These are phyloP conservation scores for Hormiphora californensis DNA, from an alignment of 37 sponge, comb jelly and placozoan genomes.

Conservation along the genomic window DNA sequence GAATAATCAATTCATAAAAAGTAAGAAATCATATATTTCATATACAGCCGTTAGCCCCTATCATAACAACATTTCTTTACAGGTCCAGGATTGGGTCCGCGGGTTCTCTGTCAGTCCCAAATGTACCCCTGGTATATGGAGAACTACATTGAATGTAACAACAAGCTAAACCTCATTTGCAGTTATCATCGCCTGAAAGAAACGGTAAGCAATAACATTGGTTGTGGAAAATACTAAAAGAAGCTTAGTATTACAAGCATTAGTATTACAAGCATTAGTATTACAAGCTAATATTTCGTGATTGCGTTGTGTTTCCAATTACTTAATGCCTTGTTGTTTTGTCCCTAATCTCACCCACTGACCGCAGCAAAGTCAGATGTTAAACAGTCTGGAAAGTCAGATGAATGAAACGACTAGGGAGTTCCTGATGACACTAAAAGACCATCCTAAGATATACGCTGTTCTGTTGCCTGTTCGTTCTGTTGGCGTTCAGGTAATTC, in stretches of 20 bases:
- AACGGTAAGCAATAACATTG: too few species aligned
- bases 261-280: too few species aligned
- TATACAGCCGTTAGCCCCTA: too few species aligned
- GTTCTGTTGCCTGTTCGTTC: constrained; percentile 70
- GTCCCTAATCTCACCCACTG: too few species aligned
- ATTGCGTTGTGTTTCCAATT: neutral
- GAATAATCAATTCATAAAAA: too few species aligned
- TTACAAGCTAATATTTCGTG: neutral
- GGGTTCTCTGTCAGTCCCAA: neutral
- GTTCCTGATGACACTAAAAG: constrained; percentile 60
- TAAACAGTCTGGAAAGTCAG: constrained; percentile 7
- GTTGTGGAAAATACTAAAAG: too few species aligned
- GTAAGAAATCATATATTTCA: too few species aligned
- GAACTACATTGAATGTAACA: constrained; percentile 40
- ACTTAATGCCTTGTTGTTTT: neutral
- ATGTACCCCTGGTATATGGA: constrained; percentile 6
- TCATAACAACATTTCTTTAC: too few species aligned
- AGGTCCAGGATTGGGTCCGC: constrained; percentile 24
- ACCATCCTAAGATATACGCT: constrained; percentile 49
- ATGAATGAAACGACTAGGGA: constrained; percentile 32
- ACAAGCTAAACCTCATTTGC: constrained; percentile 22
- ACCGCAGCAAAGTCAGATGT: constrained; percentile 40
- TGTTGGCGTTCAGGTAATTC: constrained; percentile 78
- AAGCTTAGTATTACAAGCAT: too few species aligned
- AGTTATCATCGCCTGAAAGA: neutral